Conservation (phyloP, 2,888 invertebrate genomes). For the Dorcus parallelipipedus region DNA sequence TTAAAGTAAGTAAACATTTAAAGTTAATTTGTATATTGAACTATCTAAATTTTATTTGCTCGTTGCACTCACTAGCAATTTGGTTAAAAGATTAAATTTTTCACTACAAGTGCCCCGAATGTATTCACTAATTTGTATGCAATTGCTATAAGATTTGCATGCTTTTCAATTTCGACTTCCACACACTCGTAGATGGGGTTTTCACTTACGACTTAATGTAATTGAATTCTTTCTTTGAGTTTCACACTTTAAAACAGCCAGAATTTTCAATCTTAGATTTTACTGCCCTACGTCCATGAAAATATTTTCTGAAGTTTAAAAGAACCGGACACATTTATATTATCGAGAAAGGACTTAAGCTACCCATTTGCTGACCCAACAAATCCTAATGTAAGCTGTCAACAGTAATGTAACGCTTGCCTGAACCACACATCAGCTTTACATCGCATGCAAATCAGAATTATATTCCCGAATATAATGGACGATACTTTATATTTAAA, state of each 20-base stretch:
- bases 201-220: too few relatives aligned
- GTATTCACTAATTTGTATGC: conserved; percentile 24
- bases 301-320: too few relatives aligned
- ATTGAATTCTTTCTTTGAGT: too few relatives aligned
- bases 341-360: conserved; percentile 7
- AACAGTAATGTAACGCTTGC: conserved; percentile 23
- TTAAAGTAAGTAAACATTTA: too few relatives aligned
- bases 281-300: too few relatives aligned
- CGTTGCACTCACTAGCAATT: neutral
- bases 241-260: too few relatives aligned
- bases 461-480: neutral
- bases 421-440: conserved; percentile 13
- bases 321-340: too few relatives aligned
- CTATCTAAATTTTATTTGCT: too few relatives aligned
- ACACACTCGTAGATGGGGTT: too few relatives aligned
- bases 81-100: neutral
- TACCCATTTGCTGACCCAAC: conserved; percentile 25
- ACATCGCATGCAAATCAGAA: conserved; percentile 9
- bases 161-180: conserved; percentile 20
- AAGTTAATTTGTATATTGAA: too few relatives aligned
- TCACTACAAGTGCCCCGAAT: conserved; percentile 5
- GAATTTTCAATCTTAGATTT: too few relatives aligned
- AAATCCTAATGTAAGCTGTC: conserved; percentile 32
- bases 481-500: too few relatives aligned
- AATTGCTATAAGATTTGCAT: conserved; percentile 23